Evolutionary conservation across 2,888 invertebrate genomes (phyloP), one percentile per base, ranked within the genome.

Genomic region (Thelaira solivaga): DNA sequence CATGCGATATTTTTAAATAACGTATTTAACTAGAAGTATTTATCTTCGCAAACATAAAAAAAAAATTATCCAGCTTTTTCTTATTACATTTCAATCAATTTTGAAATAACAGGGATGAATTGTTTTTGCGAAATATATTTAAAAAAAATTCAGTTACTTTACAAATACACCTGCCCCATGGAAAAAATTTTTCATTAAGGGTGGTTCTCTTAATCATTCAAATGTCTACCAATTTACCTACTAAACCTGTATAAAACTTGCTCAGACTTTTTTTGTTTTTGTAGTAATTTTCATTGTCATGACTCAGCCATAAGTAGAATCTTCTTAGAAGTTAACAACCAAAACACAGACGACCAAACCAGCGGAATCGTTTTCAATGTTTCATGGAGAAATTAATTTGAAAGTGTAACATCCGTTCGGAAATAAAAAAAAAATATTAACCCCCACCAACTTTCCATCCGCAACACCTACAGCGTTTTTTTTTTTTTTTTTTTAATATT

Each of bases 361-460:
- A 24, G 31, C 10, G 34, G 65, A 74, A 68, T 73, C 77, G 45
- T 67, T 59, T 55, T 61, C 68, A 64, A 36, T 55, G 29, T 43
- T 72, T 36, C 22, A 69, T 39, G 61, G 68, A 65, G 51, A 73
- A 78, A 74, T 69, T 39, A 74, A 65, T 73, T 78, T 74, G 64
- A 65, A 64, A 11, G 36, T 49, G 18, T 61, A 47, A 78, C 74
- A 74, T 78, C 69, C 74, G 73, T 59, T 53, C 64, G 64, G 69
- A 78, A 74, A 78, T 65, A 59, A 74, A 69, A 68, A 41, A 47
- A 16, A 39, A 13, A 43, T 13, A 39, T 26, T 34, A 41, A 29
- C 39, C 39, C 8, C 20, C 62, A 51, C 53, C 45, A 6, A n/a
- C 36, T 1, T 13, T n/a, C 1, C 2, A 4, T 13, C n/a, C n/a